Evolutionary conservation across 92 coral and sea anemone genomes (phyloP), one percentile per base, ranked within the genome.

Genomic region (Actinostola sp.): DNA sequence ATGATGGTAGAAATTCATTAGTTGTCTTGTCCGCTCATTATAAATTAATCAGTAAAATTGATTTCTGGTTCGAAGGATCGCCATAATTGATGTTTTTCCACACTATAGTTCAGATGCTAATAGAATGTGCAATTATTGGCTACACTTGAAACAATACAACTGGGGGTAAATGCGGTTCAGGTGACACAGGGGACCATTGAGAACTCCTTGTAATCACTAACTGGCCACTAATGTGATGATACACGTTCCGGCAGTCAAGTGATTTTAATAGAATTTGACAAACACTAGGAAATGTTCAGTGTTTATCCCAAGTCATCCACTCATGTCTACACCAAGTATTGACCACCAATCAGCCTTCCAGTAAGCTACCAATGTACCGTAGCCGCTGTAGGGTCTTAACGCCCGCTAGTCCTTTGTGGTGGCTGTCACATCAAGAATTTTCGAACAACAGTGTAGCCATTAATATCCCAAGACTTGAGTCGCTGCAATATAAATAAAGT

Each of bases 391-490:
- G 25, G 26, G 11, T 42, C 25, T 48, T 32, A 52, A 44, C 16
- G 29, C 61, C 43, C 62, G 29, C 23, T 13, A 68, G 61, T 25
- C 33, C 50, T 68, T 68, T 68, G 61, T 30, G 62, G 46, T 68
- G 23, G 21, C 9, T 19, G 56, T 52, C 7, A 66, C 59, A 16
- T 15, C 2, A 24, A 48, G 28, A 53, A 45, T 57, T 32, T 19
- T 66, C 24, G 8, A 17, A 33, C 19, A 29, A 43, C 27, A 66
- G 35, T 43, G 20, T 21, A 23, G 31, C 24, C 28, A 68, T 51
- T 19, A 68, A 68, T 68, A 68, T 32, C 49, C 20, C 6, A 24
- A 33, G 74, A 32, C 59, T 49, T 28, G 27, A 23, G 11, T 33
- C 26, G 2, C 15, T 32, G 35, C 15, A 68, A n/a, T 20, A 38